Percentiles rank a stretch among this genome's conserved stretches.
Evolutionary conservation across 2,888 invertebrate species (phyloP).

Genomic region (Thecophora atra): DNA sequence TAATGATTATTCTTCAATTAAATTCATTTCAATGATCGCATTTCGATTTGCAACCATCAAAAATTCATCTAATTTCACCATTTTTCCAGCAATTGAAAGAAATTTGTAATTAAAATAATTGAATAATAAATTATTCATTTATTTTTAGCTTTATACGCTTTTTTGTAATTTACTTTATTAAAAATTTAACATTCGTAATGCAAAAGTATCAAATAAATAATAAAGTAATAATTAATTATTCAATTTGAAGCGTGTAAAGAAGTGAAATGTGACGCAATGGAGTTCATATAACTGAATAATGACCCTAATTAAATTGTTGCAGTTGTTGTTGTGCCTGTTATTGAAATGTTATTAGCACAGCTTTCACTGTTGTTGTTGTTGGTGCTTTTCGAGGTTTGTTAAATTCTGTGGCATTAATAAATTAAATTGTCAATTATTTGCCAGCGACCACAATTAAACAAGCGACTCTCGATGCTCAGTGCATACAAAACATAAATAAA

Average conservation of each 20-base stretch:
- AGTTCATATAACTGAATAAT: not conserved
- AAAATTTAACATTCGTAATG: not conserved
- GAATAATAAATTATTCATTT: too few species aligned
- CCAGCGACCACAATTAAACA: conserved; percentile 49
- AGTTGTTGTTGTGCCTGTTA: not conserved
- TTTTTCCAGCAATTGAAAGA: too few species aligned
- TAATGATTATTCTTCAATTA: too few species aligned
- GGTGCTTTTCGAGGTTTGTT: conserved; percentile 25
- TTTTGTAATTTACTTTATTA: too few species aligned
- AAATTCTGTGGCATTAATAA: conserved; percentile 48
- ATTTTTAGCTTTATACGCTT: too few species aligned
- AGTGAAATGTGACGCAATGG: not conserved
- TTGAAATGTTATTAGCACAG: not conserved
- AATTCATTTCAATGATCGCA: too few species aligned
- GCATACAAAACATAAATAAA: conserved; percentile 1
- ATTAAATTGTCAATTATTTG: conserved; percentile 64
- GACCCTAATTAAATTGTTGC: conserved; percentile 10
- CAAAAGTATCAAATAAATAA: not conserved
- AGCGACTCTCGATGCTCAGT: conserved; percentile 45
- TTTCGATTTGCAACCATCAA: too few species aligned
- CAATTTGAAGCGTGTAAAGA: not conserved
- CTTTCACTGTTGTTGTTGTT: conserved; percentile 41
- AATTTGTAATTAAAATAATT: too few species aligned
- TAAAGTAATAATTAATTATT: not conserved
- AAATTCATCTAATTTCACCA: too few species aligned